Base-by-base conservation (phyloP, 2,113 vertebrate species). In the Beaufortia kweichowensis region DNA sequence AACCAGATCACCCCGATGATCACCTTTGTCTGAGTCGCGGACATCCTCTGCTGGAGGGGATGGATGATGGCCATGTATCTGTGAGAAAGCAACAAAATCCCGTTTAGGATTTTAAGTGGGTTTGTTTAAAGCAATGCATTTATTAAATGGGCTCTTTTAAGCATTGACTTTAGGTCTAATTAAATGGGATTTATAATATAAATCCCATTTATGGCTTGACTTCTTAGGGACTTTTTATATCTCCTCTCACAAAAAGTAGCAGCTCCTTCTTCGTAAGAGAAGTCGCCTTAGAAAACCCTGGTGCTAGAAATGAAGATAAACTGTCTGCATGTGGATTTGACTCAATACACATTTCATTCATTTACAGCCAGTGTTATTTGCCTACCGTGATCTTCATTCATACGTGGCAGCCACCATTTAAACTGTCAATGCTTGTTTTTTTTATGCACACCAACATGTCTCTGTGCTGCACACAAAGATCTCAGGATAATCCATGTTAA, bases 51-150 rank as follows among this genome's bases (percentile, higher is more conserved):
- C 85, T 94, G 92, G 76, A 99, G 92, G 0, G 97, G 97, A 77
- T 97, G 96, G 84, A 98, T 98, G 87, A 98, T 98, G 65, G 97
- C 97, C 95, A 98, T 90, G 88, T 99, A 99, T 90, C 97, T 99
- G 90, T 6, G 79, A 31, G 76, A 48, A 67, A 75, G 69, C 77
- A 53, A 21, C 6, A 53, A n/a, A 53, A 53, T 53, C n/a, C 48
- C 21, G n/a, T 53, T 53, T n/a, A 53, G 21, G 2, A 19, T 19
- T n/a, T 53, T 21, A 15, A 46, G 15, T 4, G 4, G 15, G 19
- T n/a, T 50, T 50, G 6, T 50, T n/a, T n/a, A n/a, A 14, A 8
- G 14, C 48, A 9, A n/a, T 50, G 19, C 19, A 17, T 50, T n/a
- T 5, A 46, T 50, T n/a, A 17, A 50, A 19, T n/a, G 7, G 17